Evolutionary conservation across 2,113 vertebrate genomes (phyloP).

Genomic region (Mormyrus lacerda): DNA sequence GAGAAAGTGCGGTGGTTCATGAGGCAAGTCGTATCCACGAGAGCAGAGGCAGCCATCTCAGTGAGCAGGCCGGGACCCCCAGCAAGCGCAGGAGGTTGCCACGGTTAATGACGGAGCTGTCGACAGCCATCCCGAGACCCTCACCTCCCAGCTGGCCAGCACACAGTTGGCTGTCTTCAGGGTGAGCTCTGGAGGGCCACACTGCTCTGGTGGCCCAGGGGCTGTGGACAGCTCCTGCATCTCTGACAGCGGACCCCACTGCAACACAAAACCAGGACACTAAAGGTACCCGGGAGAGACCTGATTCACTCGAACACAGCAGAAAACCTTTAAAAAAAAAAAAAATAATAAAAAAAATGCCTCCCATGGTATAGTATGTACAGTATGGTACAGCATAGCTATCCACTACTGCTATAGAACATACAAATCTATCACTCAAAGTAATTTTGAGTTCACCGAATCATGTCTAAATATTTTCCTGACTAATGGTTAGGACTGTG

Average conservation of each 20-base stretch:
- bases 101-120: neutral
- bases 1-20: neutral
- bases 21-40: neutral
- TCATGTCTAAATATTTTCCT: neutral
- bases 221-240: constrained; percentile 56
- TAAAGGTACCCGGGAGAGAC: neutral
- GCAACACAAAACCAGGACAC: constrained; percentile 30
- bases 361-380: neutral
- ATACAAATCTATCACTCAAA: neutral
- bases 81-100: neutral
- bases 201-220: constrained; percentile 61
- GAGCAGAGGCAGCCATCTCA: neutral
- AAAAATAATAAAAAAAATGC: neutral
- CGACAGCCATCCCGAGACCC: neutral
- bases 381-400: neutral
- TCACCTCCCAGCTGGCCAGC: constrained; percentile 63
- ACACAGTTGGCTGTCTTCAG: constrained; percentile 60
- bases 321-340: neutral
- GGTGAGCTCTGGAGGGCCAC: constrained; percentile 50
- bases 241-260: constrained; percentile 61
- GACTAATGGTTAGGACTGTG: neutral
- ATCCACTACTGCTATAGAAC: neutral
- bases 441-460: neutral
- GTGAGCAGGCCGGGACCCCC: neutral
- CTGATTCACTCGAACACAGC: neutral